These are phyloP conservation scores for Tricholauxania praeusta DNA, from an alignment of 2,888 invertebrate species.

Conservation along the genomic window DNA sequence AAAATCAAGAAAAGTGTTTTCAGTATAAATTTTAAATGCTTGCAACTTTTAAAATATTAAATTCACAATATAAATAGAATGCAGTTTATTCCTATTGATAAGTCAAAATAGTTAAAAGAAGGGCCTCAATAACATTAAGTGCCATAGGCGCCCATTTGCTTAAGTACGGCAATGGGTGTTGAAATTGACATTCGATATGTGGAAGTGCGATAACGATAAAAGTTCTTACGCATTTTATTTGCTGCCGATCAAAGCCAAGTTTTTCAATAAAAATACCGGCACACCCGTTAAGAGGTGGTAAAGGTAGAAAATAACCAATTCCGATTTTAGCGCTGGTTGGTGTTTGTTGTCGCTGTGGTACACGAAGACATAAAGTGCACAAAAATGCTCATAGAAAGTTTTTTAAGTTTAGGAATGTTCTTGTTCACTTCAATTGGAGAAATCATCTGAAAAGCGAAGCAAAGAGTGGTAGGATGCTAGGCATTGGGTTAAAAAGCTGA, in stretches of 20 bases:
- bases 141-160: no score
- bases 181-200: not conserved
- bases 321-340: not conserved
- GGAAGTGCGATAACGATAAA: not conserved
- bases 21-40: no score
- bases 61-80: no score
- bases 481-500: not conserved
- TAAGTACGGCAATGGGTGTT: not conserved
- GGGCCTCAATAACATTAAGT: no score
- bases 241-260: constrained; percentile 13
- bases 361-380: not conserved
- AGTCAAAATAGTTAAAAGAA: no score
- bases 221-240: not conserved
- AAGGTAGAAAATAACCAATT: not conserved
- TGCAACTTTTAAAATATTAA: no score
- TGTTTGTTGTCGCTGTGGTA: not conserved
- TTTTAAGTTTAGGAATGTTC: no score
- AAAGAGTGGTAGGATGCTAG: no score
- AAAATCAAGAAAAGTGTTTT: no score
- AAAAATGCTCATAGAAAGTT: not conserved
- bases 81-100: no score
- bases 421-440: no score
- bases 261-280: constrained; percentile 25
- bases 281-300: not conserved
- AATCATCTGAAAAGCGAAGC: no score